These are phyloP conservation scores for Drosophila antonietae DNA, from an alignment of 2,888 invertebrate genomes.

Conservation along the genomic window DNA sequence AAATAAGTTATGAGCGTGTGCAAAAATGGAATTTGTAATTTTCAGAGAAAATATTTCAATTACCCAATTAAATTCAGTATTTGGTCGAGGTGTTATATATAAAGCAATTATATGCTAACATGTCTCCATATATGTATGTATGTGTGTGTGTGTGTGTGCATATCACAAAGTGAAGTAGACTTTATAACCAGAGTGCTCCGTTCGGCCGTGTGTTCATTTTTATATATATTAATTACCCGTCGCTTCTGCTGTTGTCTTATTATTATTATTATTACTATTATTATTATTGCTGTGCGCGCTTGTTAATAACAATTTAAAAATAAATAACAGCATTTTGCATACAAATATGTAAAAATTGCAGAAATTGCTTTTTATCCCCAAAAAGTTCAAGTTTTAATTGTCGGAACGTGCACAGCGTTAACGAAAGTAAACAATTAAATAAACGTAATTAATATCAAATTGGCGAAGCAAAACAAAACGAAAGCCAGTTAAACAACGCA, in stretches of 20 bases:
- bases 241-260: slow-evolving; percentile 21
- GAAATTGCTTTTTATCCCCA: slow-evolving; percentile 59
- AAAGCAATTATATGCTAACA: slow-evolving; percentile 27
- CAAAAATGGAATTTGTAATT: slow-evolving; percentile 69
- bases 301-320: slow-evolving; percentile 71
- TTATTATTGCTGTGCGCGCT: slow-evolving; percentile 42
- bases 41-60: slow-evolving; percentile 67
- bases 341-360: slow-evolving; percentile 51
- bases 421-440: slow-evolving; percentile 73
- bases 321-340: slow-evolving; percentile 42
- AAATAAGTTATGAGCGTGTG: slow-evolving; percentile 68
- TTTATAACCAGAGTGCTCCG: slow-evolving; percentile 48
- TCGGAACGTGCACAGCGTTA: slow-evolving; percentile 59
- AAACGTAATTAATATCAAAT: slow-evolving; percentile 67
- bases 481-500: slow-evolving; percentile 46
- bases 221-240: slow-evolving; percentile 59
- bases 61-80: slow-evolving; percentile 72
- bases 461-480: slow-evolving; percentile 47
- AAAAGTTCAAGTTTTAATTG: slow-evolving; percentile 71
- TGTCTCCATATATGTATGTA: slow-evolving; percentile 18
- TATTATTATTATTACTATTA: slow-evolving; percentile 1
- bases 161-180: slow-evolving; percentile 62
- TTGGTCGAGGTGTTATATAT: slow-evolving; percentile 67
- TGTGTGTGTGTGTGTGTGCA: slow-evolving; percentile 21
- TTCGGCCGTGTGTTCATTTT: slow-evolving; percentile 51